phyloP scores from a whole-genome alignment of 2,888 invertebrate species.

The Pseudeuparius sepicola region DNA sequence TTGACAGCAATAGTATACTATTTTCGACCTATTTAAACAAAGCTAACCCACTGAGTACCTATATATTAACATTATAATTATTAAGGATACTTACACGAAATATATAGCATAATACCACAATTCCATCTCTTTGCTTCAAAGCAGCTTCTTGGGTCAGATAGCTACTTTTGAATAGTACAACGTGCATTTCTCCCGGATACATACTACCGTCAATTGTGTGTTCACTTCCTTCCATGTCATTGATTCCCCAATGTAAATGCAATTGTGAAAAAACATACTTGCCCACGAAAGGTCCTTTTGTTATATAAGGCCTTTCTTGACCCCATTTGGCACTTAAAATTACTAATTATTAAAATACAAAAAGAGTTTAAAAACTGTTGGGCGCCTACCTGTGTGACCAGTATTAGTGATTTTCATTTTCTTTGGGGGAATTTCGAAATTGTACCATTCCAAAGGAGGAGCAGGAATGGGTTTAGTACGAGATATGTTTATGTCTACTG shows the following conservation, averaged over 20 bases:
- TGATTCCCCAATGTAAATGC: constrained; percentile 60
- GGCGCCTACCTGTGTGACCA: constrained; percentile 51
- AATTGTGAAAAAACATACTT: constrained; percentile 55
- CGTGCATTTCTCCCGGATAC: constrained; percentile 57
- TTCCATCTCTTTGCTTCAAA: constrained; percentile 45
- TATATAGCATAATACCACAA: constrained; percentile 48
- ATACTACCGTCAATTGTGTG: constrained; percentile 48
- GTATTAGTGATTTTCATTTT: constrained; percentile 57
- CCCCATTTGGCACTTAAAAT: constrained; percentile 54
- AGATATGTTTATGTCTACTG: constrained; percentile 40
- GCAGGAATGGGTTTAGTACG: constrained; percentile 35
- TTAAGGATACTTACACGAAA: too few species aligned
- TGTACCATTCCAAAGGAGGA: constrained; percentile 46
- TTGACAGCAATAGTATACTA: too few species aligned
- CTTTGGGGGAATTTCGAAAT: constrained; percentile 49
- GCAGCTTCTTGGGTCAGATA: constrained; percentile 54
- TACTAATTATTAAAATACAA: constrained; percentile 36
- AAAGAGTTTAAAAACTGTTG: neutral
- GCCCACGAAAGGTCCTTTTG: constrained; percentile 49
- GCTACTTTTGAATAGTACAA: constrained; percentile 47
- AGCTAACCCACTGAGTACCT: too few species aligned
- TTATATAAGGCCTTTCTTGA: constrained; percentile 48
- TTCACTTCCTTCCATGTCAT: constrained; percentile 54
- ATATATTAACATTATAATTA: too few species aligned
- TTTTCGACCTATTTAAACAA: too few species aligned